phyloP scores from a whole-genome alignment of 2,797 vertebrate genomes.

The Pipistrellus nathusii region DNA sequence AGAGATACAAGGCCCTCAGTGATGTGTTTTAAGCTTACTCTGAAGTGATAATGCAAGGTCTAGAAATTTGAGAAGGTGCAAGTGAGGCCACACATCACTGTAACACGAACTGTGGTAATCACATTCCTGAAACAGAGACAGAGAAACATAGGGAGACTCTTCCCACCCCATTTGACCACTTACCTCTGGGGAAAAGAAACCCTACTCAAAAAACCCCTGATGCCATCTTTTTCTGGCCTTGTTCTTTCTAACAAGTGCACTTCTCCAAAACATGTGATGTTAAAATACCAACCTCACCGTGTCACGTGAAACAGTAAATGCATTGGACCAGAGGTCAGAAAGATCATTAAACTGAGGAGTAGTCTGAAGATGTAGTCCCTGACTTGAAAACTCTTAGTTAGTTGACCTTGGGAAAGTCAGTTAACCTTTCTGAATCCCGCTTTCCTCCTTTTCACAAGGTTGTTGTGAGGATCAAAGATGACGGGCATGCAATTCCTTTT shows the following conservation, averaged over 20 bases:
- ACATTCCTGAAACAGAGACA: neutral
- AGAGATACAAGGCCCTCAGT: constrained; percentile 65
- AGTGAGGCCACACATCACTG: neutral
- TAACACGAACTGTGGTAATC: neutral
- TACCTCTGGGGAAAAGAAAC: neutral
- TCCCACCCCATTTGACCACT: neutral
- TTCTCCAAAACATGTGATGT: neutral
- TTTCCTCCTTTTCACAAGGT: neutral
- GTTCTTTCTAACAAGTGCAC: neutral
- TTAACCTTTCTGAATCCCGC: neutral
- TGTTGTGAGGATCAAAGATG: neutral
- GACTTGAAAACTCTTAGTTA: neutral
- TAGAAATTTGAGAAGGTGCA: constrained; percentile 7
- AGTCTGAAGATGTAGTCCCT: neutral
- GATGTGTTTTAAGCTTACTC: constrained; percentile 34
- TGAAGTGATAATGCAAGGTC: neutral
- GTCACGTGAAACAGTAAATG: neutral
- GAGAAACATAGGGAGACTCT: neutral
- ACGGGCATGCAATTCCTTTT: neutral
- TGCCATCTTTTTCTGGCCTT: neutral
- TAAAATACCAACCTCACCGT: neutral
- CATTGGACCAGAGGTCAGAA: neutral
- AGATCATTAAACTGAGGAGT: neutral
- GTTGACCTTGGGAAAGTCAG: neutral
- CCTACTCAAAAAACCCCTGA: neutral